Conservation (phyloP, 2,888 invertebrate species). For the Morinoia aosen region DNA sequence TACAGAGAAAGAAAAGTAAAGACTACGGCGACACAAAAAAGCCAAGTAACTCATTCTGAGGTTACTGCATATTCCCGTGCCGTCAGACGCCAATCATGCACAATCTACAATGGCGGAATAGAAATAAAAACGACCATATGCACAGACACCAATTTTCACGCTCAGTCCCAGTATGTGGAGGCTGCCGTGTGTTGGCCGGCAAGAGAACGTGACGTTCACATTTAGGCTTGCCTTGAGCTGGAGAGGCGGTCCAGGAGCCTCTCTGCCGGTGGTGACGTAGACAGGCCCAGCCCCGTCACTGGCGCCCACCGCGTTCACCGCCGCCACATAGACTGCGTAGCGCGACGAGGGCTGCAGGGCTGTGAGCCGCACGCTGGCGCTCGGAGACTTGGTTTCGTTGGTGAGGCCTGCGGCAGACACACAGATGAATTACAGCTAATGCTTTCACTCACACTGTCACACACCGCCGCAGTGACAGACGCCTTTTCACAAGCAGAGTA, state of each 20-base stretch:
- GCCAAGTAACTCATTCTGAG: no score
- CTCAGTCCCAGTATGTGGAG: no score
- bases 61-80: no score
- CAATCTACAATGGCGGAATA: no score
- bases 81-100: no score
- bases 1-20: no score
- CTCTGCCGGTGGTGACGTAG: conserved; percentile 57
- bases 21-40: no score
- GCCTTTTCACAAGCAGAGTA: no score
- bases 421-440: not conserved
- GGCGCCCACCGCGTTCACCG: conserved; percentile 62
- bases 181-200: no score
- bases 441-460: not conserved
- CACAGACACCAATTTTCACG: no score
- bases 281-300: conserved; percentile 57
- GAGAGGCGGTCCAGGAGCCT: conserved; percentile 61
- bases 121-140: no score
- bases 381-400: conserved; percentile 53
- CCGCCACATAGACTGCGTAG: conserved; percentile 62
- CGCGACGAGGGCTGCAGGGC: conserved; percentile 61
- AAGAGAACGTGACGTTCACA: not conserved
- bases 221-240: conserved; percentile 47
- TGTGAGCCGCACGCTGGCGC: conserved; percentile 56
- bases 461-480: no score
- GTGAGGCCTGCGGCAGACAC: not conserved